Base-by-base conservation (phyloP, 2,797 vertebrate species). In the Muraenolepis orangiensis region DNA sequence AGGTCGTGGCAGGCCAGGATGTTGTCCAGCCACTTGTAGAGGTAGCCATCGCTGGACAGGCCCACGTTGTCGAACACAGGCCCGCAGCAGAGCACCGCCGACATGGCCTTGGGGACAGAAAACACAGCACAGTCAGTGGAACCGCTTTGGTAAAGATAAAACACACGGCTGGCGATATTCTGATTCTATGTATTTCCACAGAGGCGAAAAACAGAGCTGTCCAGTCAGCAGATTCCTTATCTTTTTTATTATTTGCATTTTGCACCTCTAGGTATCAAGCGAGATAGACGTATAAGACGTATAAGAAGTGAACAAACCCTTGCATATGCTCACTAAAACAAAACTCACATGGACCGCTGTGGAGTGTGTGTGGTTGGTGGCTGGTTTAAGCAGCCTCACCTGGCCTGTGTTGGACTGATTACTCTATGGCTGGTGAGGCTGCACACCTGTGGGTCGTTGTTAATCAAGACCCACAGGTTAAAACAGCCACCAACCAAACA, bases 21-120 rank as follows among this genome's bases (percentile, higher is more conserved):
- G 87, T 99, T 99, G 92, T 99, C 97, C 20, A 99, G 95, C 98
- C 98, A 99, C 87, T 99, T 99, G 88, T 99, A 99, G n/a, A 99
- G 96, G 92, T 99, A 99, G 1, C 98, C 98, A 0, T 99, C 98
- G 5, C 96, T 95, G 16, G 98, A 99, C 72, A 99, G 95, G 69
- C 98, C 98, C 75, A 99, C 98, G 0, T 99, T 99, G 87, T 99
- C 98, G 85, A 99, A 99, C 23, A 99, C 98, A 0, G 98, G 97
- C 28, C 98, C 98, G 20, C 98, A 99, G 86, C 98, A 99, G 32
- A 99, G 89, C 75, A 99, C 98, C 13, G 98, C 96, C 6, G 98
- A 99, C 98, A 99, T 99, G 14, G 98, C 98, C 98, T 99, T 46
- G 14, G 31, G 14, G 28, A 61, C 28, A 87, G 71, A 73, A n/a